Conservation (phyloP, 1,140 invertebrate genomes). For the Zophobas atratus region DNA sequence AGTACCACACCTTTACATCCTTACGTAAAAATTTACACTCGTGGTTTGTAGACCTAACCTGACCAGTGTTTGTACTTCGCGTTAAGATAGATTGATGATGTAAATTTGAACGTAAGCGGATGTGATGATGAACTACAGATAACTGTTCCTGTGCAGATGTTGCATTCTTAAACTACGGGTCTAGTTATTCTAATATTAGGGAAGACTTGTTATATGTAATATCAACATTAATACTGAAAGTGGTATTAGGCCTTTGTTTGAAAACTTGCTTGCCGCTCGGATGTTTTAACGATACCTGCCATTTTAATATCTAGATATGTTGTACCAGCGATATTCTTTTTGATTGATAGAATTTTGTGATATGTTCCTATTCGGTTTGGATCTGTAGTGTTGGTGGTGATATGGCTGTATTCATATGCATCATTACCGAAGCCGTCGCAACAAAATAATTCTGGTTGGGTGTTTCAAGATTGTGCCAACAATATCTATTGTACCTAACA, state of each 20-base stretch:
- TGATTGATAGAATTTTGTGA: conserved; percentile 29
- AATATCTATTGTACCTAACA: conserved; percentile 28
- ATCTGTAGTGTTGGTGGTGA: conserved; percentile 12
- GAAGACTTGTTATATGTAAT: conserved; percentile 38
- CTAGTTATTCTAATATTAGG: conserved; percentile 43
- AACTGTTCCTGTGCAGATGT: conserved; percentile 30
- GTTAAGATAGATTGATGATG: conserved; percentile 21
- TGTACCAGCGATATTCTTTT: conserved; percentile 37
- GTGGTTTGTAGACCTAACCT: conserved; percentile 3
- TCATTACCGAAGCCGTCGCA: conserved; percentile 27
- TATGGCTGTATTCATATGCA: conserved; percentile 43
- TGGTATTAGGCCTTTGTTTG: conserved; percentile 37
- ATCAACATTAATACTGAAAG: conserved; percentile 42
- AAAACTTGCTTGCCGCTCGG: conserved; percentile 46
- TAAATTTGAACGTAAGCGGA: conserved; percentile 36
- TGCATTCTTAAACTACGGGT: conserved; percentile 36
- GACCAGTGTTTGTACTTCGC: conserved; percentile 30
- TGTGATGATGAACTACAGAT: conserved; percentile 26
- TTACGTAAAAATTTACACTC: conserved; percentile 36
- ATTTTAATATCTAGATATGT: conserved; percentile 40
- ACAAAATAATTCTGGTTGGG: conserved; percentile 3
- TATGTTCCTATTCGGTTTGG: conserved; percentile 26
- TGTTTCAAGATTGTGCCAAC: conserved; percentile 45
- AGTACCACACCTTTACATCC: background rate
- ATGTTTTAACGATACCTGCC: conserved; percentile 22